These are phyloP conservation scores for Buphagus erythrorhynchus DNA, from an alignment of 2,797 vertebrate genomes.

Conservation along the genomic window DNA sequence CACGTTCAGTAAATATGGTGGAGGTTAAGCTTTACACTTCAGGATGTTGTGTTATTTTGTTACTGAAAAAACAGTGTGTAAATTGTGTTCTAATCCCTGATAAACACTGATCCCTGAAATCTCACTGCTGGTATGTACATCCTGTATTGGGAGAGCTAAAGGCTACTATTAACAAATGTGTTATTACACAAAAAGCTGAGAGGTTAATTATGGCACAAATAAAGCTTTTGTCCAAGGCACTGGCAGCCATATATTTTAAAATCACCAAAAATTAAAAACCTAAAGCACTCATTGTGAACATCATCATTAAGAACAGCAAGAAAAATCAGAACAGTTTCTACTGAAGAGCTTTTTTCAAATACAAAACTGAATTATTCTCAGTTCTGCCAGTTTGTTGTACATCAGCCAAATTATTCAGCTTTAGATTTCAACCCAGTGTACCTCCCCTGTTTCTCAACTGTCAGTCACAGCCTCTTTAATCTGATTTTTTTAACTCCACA, in stretches of 20 bases:
- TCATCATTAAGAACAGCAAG: neutral
- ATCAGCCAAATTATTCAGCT: neutral
- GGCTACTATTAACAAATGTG: neutral
- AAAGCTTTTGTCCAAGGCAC: neutral
- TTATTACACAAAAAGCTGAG: neutral
- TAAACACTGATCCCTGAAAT: constrained; percentile 38
- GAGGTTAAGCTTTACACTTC: constrained; percentile 53
- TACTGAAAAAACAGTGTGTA: constrained; percentile 19
- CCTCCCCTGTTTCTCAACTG: neutral
- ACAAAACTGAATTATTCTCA: neutral
- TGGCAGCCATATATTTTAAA: neutral
- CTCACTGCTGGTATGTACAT: neutral
- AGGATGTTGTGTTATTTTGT: neutral
- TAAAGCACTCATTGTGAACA: neutral
- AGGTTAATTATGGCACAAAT: neutral
- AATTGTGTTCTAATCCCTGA: constrained; percentile 44
- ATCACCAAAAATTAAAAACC: neutral
- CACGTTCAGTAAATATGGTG: constrained; percentile 4
- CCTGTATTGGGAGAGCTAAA: neutral
- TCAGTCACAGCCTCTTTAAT: neutral
- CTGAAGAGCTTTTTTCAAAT: neutral
- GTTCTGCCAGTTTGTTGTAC: neutral
- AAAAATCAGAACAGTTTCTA: neutral
- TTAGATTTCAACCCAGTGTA: neutral
- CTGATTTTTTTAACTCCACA: fast-evolving